Evolutionary conservation across 2,113 vertebrate genomes (phyloP).

Genomic region (Geothlypis trichas): DNA sequence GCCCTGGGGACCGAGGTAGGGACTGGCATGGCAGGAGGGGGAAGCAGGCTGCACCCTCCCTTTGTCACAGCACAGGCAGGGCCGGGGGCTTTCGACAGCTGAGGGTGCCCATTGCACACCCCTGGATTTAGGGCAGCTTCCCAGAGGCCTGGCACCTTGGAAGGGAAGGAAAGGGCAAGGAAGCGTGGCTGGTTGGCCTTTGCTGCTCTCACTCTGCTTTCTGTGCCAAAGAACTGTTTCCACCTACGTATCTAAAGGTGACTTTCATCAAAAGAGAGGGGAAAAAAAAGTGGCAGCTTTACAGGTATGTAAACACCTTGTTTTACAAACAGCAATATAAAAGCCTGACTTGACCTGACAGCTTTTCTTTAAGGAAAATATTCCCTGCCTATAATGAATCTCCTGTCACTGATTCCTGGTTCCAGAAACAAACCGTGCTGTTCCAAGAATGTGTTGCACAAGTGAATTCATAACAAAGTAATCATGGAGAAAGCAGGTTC

Average conservation of each 20-base stretch:
- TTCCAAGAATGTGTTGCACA: constrained; percentile 53
- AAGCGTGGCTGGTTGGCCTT: accelerated
- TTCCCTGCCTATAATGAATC: constrained; percentile 13
- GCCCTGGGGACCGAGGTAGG: background rate
- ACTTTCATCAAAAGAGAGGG: background rate
- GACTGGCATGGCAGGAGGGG: background rate
- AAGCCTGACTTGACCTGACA: constrained; percentile 37
- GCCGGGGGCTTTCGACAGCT: accelerated
- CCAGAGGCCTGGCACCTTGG: background rate
- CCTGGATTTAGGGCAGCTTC: background rate
- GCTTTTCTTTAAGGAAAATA: constrained; percentile 20
- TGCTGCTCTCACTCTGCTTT: background rate
- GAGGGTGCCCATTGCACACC: accelerated
- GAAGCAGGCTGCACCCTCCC: background rate
- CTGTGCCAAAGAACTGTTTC: background rate
- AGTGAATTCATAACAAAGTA: constrained; percentile 50
- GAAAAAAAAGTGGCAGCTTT: constrained; percentile 7
- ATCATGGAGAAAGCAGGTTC: constrained; percentile 21
- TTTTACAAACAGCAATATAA: constrained; percentile 51
- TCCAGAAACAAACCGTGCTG: constrained; percentile 18
- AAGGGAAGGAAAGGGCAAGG: background rate
- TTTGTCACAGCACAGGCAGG: accelerated
- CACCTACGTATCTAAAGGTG: background rate
- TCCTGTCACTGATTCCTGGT: constrained; percentile 32
- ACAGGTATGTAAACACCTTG: constrained; percentile 64